phyloP scores from a whole-genome alignment of 37 sponge, comb jelly and placozoan species.

The Beroe ovata region DNA sequence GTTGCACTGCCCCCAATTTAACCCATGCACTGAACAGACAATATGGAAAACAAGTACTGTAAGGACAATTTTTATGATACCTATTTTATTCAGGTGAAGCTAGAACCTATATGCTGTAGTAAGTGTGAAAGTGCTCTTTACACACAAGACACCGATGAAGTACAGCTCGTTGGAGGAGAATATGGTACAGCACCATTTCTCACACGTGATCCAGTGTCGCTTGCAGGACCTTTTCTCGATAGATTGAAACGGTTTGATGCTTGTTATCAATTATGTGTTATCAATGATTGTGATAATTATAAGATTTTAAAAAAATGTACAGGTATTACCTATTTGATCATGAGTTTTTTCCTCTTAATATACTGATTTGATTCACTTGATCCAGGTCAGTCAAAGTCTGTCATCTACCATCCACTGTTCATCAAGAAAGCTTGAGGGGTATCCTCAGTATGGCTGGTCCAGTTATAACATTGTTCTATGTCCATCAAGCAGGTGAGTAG shows the following conservation, averaged over 20 bases:
- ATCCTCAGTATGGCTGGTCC: slow-evolving; percentile 34
- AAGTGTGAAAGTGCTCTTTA: not conserved
- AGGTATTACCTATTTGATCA: not conserved
- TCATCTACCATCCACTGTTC: not conserved
- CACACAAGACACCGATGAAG: slow-evolving; percentile 13
- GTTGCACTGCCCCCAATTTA: no score
- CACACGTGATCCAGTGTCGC: not conserved
- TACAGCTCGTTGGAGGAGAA: slow-evolving; percentile 3
- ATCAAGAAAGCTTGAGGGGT: slow-evolving; percentile 12
- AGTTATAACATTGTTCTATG: not conserved
- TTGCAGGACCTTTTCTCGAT: not conserved
- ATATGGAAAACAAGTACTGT: no score
- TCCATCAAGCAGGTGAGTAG: slow-evolving; percentile 15
- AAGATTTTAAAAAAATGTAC: not conserved
- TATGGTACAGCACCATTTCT: not conserved
- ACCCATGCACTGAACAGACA: no score
- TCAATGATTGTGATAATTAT: no score
- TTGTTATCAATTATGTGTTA: no score
- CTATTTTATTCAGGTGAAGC: not conserved
- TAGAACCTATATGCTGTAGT: not conserved
- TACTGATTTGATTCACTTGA: not conserved
- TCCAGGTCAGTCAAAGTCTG: slow-evolving; percentile 8
- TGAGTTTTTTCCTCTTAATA: no score
- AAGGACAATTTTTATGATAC: not conserved
- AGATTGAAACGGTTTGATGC: slow-evolving; percentile 15